Conservation (phyloP, 2,797 vertebrate genomes). For the Cephalopachus bancanus region DNA sequence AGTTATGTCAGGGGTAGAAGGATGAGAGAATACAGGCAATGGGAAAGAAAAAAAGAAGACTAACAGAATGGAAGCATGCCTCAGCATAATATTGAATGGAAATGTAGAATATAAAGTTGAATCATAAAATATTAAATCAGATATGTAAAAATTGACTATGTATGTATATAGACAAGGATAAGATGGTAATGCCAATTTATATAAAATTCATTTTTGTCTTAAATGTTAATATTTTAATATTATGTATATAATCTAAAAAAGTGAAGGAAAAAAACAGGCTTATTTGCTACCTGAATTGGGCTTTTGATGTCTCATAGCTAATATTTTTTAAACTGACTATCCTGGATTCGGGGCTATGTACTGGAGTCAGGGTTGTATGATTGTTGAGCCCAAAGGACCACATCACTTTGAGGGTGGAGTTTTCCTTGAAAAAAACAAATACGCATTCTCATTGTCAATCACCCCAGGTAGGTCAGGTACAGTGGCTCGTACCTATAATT, state of each 20-base stretch:
- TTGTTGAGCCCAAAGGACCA: neutral
- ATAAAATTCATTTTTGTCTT: slow-evolving; percentile 70
- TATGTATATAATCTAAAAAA: slow-evolving; percentile 51
- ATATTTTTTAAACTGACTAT: neutral
- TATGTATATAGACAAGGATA: slow-evolving; percentile 60
- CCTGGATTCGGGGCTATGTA: neutral
- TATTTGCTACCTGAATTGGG: neutral
- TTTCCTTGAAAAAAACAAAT: neutral
- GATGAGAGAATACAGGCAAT: neutral
- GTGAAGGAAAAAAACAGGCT: slow-evolving; percentile 11
- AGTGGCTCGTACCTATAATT: no score
- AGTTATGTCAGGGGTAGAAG: neutral
- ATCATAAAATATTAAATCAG: slow-evolving; percentile 70
- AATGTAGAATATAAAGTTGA: slow-evolving; percentile 47
- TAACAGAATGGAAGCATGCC: neutral
- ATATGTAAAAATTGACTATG: slow-evolving; percentile 65
- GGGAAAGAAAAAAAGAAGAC: neutral
- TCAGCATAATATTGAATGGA: neutral
- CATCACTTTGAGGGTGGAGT: neutral
- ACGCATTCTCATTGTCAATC: neutral
- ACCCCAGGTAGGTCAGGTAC: neutral
- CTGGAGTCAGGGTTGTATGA: neutral
- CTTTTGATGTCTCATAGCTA: neutral
- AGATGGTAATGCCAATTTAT: slow-evolving; percentile 53
- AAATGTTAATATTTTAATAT: slow-evolving; percentile 71